Base-by-base conservation (phyloP, 2,113 vertebrate genomes). In the Oryzias javanicus region DNA sequence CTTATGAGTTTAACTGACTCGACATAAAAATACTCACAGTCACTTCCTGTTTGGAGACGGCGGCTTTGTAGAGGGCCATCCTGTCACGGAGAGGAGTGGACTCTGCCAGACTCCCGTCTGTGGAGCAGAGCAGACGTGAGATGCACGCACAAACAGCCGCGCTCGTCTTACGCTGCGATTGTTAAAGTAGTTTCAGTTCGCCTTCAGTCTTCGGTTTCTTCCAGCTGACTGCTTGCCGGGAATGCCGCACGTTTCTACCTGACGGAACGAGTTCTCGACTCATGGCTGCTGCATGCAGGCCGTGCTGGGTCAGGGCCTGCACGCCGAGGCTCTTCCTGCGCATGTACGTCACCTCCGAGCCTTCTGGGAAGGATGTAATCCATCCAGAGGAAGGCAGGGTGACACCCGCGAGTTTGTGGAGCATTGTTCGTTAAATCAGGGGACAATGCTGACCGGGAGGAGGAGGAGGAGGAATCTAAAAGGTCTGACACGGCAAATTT, bases 41-140 rank as follows among this genome's bases (percentile, higher is more conserved):
- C 41, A 79, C 65, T 27, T 91, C 91, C 78, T 94, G 93, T 88
- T 94, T 96, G 76, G 94, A 94, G 76, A 97, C 90, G 46, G 96
- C 96, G 13, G 95, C 96, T 84, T 96, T 94, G 66, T 98, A 98
- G 66, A 96, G 94, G 1, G 96, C 95, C 95, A 99, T 93, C 70
- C 96, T 87, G 72, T 98, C 95, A 74, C 94, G 94, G 49, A 98
- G 92, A 0, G 97, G 95, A 0, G 93, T 94, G 22, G 88, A 88
- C 57, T 98, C 95, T 0, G 92, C 88, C 0, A 94, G 80, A 49
- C 67, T 79, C 73, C 84, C 91, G 63, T 91, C 80, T 84, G 60
- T 13, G 16, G 47, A n/a, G 10, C 10, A 67, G 81, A 40, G 79
- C 20, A 76, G 13, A 2, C 15, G 29, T 4, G 7, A n/a, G 1